Evolutionary conservation across 2,888 invertebrate genomes (phyloP).

Genomic region (Drosophila subsilvestris): DNA sequence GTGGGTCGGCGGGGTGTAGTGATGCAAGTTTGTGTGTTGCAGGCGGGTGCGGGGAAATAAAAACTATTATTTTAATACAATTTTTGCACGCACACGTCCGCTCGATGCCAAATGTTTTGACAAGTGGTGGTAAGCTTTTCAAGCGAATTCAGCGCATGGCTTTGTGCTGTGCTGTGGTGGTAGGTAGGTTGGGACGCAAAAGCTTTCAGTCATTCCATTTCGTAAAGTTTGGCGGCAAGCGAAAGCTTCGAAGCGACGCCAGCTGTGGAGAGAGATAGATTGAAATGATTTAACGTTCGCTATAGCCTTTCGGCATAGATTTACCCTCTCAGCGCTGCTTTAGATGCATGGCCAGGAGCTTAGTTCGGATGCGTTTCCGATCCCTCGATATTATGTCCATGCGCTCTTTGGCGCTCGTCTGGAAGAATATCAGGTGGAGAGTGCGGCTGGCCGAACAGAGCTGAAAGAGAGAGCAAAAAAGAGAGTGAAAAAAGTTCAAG

Average conservation of each 20-base stretch:
- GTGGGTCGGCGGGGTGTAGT: neutral
- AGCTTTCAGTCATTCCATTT: neutral
- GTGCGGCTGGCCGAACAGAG: conserved; percentile 79
- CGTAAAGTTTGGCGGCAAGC: conserved; percentile 5
- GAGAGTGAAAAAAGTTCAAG: neutral
- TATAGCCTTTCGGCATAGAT: neutral
- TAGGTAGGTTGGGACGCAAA: neutral
- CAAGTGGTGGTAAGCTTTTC: neutral
- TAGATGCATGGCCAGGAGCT: conserved; percentile 62
- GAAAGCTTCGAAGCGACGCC: neutral
- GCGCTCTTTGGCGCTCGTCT: conserved; percentile 79
- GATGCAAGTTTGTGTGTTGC: neutral
- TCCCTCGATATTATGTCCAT: conserved; percentile 82
- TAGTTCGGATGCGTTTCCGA: conserved; percentile 78
- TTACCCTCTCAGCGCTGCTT: conserved; percentile 53
- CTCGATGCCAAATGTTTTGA: conserved; percentile 6
- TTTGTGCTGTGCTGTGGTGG: neutral
- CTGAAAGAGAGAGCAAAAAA: conserved; percentile 49
- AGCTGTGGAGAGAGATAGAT: neutral
- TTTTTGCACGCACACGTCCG: conserved; percentile 15
- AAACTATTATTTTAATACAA: neutral
- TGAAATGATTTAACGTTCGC: neutral
- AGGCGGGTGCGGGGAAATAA: neutral
- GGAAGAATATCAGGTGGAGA: conserved; percentile 78
- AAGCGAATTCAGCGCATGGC: conserved; percentile 1